Percentiles rank a stretch among this genome's conserved stretches.
These are phyloP conservation scores for Spicauda simplicius DNA, from an alignment of 2,888 invertebrate species.

Conservation along the genomic window DNA sequence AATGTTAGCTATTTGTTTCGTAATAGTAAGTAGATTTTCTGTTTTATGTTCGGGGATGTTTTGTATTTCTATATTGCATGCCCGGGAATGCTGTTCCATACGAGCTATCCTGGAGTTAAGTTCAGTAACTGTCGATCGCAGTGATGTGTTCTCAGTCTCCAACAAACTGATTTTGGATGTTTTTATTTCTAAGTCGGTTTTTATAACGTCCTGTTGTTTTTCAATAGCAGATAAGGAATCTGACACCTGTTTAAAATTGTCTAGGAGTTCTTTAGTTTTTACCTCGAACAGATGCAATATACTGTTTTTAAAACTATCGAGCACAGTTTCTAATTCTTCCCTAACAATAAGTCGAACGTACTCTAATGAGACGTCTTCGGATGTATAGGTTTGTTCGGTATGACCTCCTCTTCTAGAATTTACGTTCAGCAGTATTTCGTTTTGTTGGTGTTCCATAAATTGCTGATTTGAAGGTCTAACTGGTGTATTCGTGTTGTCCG, in stretches of 20 bases:
- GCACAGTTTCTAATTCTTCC: conserved; percentile 8
- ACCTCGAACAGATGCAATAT: conserved; percentile 13
- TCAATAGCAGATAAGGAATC: conserved; percentile 16
- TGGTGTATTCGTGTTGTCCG: conserved; percentile 25
- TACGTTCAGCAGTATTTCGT: not conserved
- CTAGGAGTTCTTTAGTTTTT: conserved; percentile 15
- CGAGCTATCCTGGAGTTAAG: conserved; percentile 34
- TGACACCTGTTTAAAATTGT: conserved; percentile 18
- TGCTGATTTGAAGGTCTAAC: conserved; percentile 1
- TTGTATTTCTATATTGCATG: conserved; percentile 42
- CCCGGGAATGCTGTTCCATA: conserved; percentile 42
- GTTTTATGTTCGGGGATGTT: conserved; percentile 42
- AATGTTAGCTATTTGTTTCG: no score
- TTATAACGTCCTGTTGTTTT: conserved; percentile 21
- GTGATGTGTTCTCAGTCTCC: conserved; percentile 30
- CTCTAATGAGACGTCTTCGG: conserved; percentile 10
- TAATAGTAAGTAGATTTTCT: no score
- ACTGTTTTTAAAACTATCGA: conserved; percentile 9
- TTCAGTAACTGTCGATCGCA: conserved; percentile 30
- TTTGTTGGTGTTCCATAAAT: not conserved
- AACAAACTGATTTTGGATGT: conserved; percentile 22
- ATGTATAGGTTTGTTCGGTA: not conserved
- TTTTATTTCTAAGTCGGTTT: not conserved
- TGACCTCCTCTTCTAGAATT: not conserved
- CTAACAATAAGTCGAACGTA: conserved; percentile 20